Base-by-base conservation (phyloP, 2,888 invertebrate species). In the Acanthosoma haemorrhoidale region DNA sequence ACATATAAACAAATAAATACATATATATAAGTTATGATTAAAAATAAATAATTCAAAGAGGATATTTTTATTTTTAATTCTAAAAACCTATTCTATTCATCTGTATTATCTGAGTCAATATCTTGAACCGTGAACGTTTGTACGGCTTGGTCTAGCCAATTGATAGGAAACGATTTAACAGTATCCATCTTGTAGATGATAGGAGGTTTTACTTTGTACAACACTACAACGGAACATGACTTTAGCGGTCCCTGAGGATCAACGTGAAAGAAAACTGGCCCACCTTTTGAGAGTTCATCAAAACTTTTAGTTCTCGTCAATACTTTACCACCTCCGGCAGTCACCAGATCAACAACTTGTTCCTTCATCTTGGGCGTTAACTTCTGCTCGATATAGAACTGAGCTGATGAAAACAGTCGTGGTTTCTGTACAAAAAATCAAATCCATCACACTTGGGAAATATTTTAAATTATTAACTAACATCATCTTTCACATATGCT, bases 301-400 rank as follows among this genome's bases (percentile, higher is more conserved):
- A 31, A 66, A 43, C 16, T 29, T 39, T 66, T 66, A 31, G 16
- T n/a, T 25, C 66, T 38, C 16, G 41, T 32, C 6, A 66, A 29
- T 25, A 66, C 11, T 43, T 39, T 66, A 16, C 66, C 66, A 15
- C 66, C 66, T 9, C 66, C 66, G 29, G 66, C 66, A 29, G 41
- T 16, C 13, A 66, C 43, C 9, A 66, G 32, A 25, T 66, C 66
- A 2, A 31, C 8, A 18, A 66, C 4, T 8, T 43, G 8, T 31
- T 66, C 32, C 32, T 66, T 66, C n/a, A 41, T 25, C 9, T 41
- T 3, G 13, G 39, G 39, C 2, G 29, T 11, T 16, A 66, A 15
- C 29, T 31, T 66, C 9, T 66, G n/a, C 15, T 66, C 66, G 16
- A 66, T 29, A 11, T 16, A 25, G 41, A 66, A 66, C 13, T 43